Evolutionary conservation across 2,113 vertebrate genomes (phyloP).

Genomic region (Callaeas wilsoni): DNA sequence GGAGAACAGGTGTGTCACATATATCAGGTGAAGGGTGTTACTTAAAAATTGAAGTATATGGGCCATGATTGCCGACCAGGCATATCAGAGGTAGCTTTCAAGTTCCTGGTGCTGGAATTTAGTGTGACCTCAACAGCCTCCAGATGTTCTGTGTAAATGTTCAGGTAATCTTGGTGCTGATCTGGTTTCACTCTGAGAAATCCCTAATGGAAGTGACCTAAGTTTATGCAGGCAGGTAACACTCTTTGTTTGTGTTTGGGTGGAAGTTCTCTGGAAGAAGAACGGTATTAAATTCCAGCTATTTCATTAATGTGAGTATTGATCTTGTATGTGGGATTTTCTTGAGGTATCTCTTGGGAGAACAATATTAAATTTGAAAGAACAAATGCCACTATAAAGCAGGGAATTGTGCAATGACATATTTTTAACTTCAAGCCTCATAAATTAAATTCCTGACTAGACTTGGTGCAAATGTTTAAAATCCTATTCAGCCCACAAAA

Average conservation of each 20-base stretch:
- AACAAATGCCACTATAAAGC: neutral
- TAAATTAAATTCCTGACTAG: neutral
- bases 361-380: neutral
- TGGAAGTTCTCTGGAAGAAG: neutral
- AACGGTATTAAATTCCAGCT: neutral
- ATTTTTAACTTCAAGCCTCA: neutral
- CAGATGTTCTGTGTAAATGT: neutral
- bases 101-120: neutral
- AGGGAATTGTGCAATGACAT: neutral
- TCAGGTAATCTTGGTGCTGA: neutral
- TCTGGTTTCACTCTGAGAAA: neutral
- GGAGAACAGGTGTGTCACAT: neutral
- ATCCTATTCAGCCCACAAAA: neutral
- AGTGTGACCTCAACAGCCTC: neutral
- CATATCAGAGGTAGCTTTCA: neutral
- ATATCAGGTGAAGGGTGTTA: neutral
- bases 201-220: neutral
- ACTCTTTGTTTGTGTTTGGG: neutral
- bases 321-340: neutral
- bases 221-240: neutral
- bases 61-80: neutral
- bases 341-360: neutral
- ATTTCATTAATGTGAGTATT: neutral
- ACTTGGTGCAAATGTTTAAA: neutral
- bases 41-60: neutral